A percentile compares a stretch with the other conserved stretches of the same genome.
phyloP scores from a whole-genome alignment of 2,888 invertebrate species.

The Autographa pulchrina region DNA sequence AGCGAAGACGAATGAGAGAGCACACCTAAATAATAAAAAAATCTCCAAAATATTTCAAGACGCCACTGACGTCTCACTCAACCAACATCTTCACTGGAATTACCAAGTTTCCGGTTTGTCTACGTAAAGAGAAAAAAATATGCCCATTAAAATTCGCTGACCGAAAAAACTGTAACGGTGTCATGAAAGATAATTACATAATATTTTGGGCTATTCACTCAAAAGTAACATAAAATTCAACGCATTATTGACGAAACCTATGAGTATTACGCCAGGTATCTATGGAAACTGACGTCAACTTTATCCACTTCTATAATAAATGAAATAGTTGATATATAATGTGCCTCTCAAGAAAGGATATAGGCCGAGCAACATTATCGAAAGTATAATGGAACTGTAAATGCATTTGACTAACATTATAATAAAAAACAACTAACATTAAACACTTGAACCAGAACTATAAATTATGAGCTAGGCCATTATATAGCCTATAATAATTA shows the following conservation, averaged over 20 bases:
- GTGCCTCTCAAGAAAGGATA: conserved; percentile 64
- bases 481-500: conserved; percentile 24
- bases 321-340: conserved; percentile 73
- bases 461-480: conserved; percentile 41
- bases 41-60: conserved; percentile 72
- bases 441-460: conserved; percentile 64
- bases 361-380: conserved; percentile 74
- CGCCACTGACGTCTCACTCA: conserved; percentile 57
- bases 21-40: conserved; percentile 81
- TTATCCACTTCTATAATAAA: conserved; percentile 69
- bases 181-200: not conserved
- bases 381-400: conserved; percentile 72
- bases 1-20: conserved; percentile 82
- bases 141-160: not conserved
- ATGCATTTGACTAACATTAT: conserved; percentile 51
- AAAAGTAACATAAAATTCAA: not conserved
- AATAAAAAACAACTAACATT: conserved; percentile 62
- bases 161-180: not conserved
- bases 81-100: conserved; percentile 54
- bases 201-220: not conserved
- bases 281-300: conserved; percentile 19
- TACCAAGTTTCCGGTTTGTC: conserved; percentile 46
- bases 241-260: conserved; percentile 15
- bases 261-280: conserved; percentile 26
- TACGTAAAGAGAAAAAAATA: not conserved